Evolutionary conservation across 2,797 vertebrate genomes (phyloP).

Genomic region (Aulostomus chinensis): DNA sequence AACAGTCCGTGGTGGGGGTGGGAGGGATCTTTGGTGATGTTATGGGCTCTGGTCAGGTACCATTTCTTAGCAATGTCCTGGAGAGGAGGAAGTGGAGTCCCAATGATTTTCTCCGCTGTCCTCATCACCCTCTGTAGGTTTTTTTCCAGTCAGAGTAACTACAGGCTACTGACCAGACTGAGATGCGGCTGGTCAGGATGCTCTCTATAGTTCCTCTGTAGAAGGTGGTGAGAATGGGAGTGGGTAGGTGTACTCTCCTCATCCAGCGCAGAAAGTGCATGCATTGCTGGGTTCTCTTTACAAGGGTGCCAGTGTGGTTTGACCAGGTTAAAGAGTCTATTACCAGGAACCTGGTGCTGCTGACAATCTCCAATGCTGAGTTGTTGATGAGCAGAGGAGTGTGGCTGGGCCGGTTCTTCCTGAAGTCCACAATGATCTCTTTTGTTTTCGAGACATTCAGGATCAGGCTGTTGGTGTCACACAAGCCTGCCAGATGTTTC

Average conservation of each 20-base stretch:
- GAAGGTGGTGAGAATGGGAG: background rate
- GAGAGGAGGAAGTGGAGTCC: background rate
- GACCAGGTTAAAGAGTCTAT: no score
- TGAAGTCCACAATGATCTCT: no score
- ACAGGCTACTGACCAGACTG: no score
- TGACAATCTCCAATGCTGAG: background rate
- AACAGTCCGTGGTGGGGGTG: no score
- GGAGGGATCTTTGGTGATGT: no score
- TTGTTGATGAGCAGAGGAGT: background rate
- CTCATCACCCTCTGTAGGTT: no score
- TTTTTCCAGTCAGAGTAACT: no score
- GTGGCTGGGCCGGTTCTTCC: background rate
- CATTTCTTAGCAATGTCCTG: background rate
- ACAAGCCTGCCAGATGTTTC: background rate
- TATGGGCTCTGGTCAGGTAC: no score
- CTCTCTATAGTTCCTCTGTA: background rate
- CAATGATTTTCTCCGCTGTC: background rate
- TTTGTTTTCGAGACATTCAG: no score
- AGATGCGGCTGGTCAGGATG: background rate
- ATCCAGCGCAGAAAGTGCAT: background rate
- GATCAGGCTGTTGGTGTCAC: background rate
- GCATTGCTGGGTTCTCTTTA: background rate
- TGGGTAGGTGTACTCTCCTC: background rate
- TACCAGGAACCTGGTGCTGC: background rate
- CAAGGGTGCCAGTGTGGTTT: background rate